Conservation (phyloP, 2,888 invertebrate genomes). For the Morpho achilles region DNA sequence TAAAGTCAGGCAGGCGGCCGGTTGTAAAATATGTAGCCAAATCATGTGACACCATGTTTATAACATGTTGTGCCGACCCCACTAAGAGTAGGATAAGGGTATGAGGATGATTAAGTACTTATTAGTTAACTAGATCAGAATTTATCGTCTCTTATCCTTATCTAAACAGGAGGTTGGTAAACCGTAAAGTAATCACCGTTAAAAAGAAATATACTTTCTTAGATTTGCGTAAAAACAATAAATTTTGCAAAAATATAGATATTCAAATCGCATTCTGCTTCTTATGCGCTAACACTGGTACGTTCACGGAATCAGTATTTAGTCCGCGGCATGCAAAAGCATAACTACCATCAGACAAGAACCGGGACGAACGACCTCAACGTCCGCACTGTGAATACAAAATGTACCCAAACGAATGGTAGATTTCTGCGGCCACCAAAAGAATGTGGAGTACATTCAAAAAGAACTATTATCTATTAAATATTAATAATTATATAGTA, state of each 20-base stretch:
- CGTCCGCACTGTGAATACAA: slow-evolving; percentile 64
- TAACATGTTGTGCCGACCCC: too few species aligned
- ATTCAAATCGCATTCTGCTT: slow-evolving; percentile 43
- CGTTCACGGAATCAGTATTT: slow-evolving; percentile 58
- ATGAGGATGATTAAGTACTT: too few species aligned
- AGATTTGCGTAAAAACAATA: slow-evolving; percentile 4
- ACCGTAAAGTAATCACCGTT: too few species aligned
- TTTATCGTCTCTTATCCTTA: too few species aligned
- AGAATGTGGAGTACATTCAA: slow-evolving; percentile 6
- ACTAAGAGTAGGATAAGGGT: too few species aligned
- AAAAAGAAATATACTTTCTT: too few species aligned
- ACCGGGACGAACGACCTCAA: slow-evolving; percentile 77
- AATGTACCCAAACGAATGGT: slow-evolving; percentile 38
- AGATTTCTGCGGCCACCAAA: slow-evolving; percentile 38
- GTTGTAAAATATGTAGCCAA: too few species aligned
- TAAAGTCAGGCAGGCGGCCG: too few species aligned
- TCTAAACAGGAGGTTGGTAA: too few species aligned
- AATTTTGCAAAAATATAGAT: slow-evolving; percentile 18
- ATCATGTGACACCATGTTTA: too few species aligned
- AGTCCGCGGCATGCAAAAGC: slow-evolving; percentile 55
- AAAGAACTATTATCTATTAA: background rate
- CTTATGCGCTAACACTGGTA: slow-evolving; percentile 64
- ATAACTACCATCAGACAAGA: slow-evolving; percentile 57
- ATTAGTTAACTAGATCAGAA: too few species aligned
- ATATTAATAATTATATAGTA: too few species aligned